These are phyloP conservation scores for Atherinosoma microstoma DNA, from an alignment of 2,797 vertebrate genomes.

Conservation along the genomic window DNA sequence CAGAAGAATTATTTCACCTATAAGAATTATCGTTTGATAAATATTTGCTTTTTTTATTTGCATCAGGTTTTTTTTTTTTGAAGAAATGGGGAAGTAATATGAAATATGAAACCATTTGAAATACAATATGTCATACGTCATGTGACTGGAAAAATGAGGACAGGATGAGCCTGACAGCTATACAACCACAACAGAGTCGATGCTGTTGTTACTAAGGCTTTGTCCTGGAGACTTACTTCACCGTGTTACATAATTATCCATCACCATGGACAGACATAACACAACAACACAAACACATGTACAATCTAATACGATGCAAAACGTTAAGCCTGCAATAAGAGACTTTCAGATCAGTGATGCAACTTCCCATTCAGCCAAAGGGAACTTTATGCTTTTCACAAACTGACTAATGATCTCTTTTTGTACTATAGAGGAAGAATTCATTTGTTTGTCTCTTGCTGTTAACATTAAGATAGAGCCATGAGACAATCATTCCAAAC, in stretches of 20 bases:
- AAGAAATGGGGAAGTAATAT: too few relatives aligned
- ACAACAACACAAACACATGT: not conserved
- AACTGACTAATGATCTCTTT: conserved; percentile 34
- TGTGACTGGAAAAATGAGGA: conserved; percentile 40
- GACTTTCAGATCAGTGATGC: conserved; percentile 5
- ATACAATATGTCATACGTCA: too few relatives aligned
- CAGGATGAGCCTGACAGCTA: not conserved
- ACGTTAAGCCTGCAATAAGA: not conserved
- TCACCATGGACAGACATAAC: conserved; percentile 1
- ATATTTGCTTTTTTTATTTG: not conserved
- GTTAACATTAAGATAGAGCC: conserved; percentile 37
- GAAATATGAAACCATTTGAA: too few relatives aligned
- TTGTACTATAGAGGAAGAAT: conserved; percentile 20
- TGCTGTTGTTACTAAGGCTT: conserved; percentile 19
- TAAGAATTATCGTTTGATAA: not conserved
- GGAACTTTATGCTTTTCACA: conserved; percentile 9
- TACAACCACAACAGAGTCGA: conserved; percentile 22
- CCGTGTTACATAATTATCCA: conserved; percentile 10
- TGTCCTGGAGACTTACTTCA: conserved; percentile 14
- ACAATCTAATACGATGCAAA: not conserved
- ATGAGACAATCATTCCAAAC: conserved; percentile 43
- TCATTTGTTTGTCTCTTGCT: conserved; percentile 10
- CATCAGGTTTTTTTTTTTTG: too few relatives aligned
- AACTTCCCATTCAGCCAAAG: conserved; percentile 6
- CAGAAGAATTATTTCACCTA: too few relatives aligned